Evolutionary conservation across 2,113 vertebrate species (phyloP).

Genomic region (Lanius ludovicianus): DNA sequence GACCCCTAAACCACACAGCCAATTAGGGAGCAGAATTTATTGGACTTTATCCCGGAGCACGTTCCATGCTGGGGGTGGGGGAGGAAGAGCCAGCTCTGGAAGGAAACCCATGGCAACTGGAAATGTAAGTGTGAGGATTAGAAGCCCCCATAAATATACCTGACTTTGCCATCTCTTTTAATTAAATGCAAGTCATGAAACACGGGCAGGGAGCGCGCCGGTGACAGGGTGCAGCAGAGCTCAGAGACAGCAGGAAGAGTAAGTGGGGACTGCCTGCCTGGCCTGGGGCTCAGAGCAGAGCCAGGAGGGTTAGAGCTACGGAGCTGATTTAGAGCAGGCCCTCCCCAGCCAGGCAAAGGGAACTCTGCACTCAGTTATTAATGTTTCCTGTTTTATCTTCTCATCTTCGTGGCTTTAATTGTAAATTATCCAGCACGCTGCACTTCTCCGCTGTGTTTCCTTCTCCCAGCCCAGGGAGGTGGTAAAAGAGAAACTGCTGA

Average conservation of each 20-base stretch:
- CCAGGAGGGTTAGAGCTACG: not conserved
- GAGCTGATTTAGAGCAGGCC: not conserved
- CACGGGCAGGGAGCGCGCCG: not conserved
- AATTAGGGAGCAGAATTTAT: constrained; percentile 13
- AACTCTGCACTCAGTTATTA: not conserved
- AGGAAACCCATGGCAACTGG: constrained; percentile 48
- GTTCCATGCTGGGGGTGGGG: not conserved
- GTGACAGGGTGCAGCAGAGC: not conserved
- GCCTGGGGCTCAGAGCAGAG: not conserved
- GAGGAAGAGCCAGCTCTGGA: not conserved
- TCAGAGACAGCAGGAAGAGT: not conserved
- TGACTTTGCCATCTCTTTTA: constrained; percentile 42
- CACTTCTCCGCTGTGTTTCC: not conserved
- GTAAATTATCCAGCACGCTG: not conserved
- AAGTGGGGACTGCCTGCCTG: not conserved
- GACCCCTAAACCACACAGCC: constrained; percentile 8
- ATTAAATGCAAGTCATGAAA: constrained; percentile 45
- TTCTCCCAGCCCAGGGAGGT: not conserved
- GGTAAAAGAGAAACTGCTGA: not conserved
- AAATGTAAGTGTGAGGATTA: constrained; percentile 6
- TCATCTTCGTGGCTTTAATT: not conserved
- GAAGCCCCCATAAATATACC: constrained; percentile 40
- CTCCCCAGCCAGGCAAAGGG: not conserved
- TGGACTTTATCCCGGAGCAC: constrained; percentile 6
- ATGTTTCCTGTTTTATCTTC: not conserved